Conservation (phyloP, 2,113 vertebrate genomes). For the Onychorhynchus coronatus region DNA sequence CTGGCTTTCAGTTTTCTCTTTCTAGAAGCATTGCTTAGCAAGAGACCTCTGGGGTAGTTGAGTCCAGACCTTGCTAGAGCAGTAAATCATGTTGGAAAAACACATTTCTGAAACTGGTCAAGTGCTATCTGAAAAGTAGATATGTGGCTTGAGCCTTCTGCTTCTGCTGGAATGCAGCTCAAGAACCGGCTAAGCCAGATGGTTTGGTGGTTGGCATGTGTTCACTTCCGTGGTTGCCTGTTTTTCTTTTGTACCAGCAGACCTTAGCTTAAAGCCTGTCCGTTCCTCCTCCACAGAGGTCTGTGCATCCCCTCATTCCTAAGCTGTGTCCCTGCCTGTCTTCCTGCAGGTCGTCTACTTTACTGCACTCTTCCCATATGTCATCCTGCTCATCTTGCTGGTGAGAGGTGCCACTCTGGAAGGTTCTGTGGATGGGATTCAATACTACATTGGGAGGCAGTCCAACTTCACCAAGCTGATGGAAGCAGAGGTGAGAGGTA, state of each 20-base stretch:
- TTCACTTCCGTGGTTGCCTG: neutral
- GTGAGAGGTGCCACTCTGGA: constrained; percentile 89
- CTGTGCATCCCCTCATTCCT: neutral
- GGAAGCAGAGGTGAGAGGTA: constrained; percentile 83
- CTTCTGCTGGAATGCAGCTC: constrained; percentile 31
- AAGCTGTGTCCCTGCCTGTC: neutral
- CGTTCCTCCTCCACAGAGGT: neutral
- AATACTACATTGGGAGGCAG: constrained; percentile 89
- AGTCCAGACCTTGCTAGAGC: neutral
- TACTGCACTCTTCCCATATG: constrained; percentile 90
- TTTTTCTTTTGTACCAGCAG: neutral
- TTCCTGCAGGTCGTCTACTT: constrained; percentile 91
- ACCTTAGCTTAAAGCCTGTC: neutral
- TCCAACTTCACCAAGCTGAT: constrained; percentile 89
- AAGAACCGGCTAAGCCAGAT: constrained; percentile 1
- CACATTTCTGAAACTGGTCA: neutral
- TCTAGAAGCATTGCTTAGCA: neutral
- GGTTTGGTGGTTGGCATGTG: neutral
- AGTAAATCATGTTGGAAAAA: neutral
- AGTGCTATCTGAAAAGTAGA: neutral
- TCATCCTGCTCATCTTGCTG: constrained; percentile 87
- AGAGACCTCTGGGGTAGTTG: neutral
- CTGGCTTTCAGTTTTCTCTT: neutral
- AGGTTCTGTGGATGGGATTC: constrained; percentile 87
- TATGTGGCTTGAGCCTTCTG: neutral